Evolutionary conservation across 2,888 invertebrate genomes (phyloP).

Genomic region (Rugalucina vietnamica): DNA sequence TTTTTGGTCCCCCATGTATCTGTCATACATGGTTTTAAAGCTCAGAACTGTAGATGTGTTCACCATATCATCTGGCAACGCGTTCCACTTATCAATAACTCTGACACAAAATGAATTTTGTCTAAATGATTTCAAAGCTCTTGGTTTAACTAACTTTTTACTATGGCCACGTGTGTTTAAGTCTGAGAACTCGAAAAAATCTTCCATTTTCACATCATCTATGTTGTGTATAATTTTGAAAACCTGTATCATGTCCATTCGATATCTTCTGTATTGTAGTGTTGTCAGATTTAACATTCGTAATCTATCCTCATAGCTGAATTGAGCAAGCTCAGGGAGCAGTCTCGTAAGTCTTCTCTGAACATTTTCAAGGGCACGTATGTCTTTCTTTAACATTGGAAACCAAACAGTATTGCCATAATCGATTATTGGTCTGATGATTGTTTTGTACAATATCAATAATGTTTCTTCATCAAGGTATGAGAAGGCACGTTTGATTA

Average conservation of each 20-base stretch:
- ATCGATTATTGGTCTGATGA: conserved; percentile 28
- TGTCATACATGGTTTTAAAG: too few species aligned
- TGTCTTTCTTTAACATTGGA: conserved; percentile 25
- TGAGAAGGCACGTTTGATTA: conserved; percentile 24
- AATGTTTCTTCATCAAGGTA: conserved; percentile 30
- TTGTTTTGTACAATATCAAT: conserved; percentile 31
- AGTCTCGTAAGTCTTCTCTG: conserved; percentile 28
- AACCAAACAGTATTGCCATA: conserved; percentile 26
- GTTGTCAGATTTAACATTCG: conserved; percentile 11
- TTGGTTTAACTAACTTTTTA: not conserved
- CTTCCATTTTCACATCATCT: not conserved
- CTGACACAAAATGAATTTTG: not conserved
- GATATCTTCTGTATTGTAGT: conserved; percentile 14
- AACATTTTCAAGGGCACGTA: conserved; percentile 20
- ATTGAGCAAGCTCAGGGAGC: not conserved
- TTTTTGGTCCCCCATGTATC: too few species aligned
- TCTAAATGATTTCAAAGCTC: not conserved
- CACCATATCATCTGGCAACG: not conserved
- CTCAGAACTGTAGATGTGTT: not conserved
- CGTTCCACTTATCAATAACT: not conserved
- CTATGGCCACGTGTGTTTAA: not conserved
- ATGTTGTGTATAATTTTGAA: conserved; percentile 17
- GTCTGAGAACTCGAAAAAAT: not conserved
- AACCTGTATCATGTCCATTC: conserved; percentile 21
- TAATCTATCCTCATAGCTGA: conserved; percentile 11